Conservation (phyloP, 2,113 vertebrate species). For the Sialia sialis region DNA sequence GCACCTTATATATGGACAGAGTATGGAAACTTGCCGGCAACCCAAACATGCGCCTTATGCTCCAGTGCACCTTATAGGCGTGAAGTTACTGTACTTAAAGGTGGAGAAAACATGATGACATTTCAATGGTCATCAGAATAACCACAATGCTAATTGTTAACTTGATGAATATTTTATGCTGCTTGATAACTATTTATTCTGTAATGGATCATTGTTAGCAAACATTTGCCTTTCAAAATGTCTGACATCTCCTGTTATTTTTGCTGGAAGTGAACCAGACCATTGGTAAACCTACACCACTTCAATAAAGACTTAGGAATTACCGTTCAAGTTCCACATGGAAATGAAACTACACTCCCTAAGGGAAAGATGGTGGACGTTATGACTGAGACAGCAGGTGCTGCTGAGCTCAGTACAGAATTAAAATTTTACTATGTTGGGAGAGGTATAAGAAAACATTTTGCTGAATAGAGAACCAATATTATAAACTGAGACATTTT, state of each 20-base stretch:
- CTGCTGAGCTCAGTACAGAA: not conserved
- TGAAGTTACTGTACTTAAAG: too few relatives aligned
- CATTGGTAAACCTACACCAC: not conserved
- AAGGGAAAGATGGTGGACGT: not conserved
- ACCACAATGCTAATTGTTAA: not conserved
- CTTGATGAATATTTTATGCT: not conserved
- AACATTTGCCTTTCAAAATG: not conserved
- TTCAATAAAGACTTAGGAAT: not conserved
- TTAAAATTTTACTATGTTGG: not conserved
- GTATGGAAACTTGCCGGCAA: too few relatives aligned
- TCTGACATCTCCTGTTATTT: not conserved
- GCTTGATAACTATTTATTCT: not conserved
- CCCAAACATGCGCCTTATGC: too few relatives aligned
- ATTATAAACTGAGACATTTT: conserved; percentile 9
- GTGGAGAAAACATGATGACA: not conserved
- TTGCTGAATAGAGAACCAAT: not conserved
- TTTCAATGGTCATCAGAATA: not conserved
- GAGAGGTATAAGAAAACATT: not conserved
- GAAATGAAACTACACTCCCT: not conserved
- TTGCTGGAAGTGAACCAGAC: not conserved
- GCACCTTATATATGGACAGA: too few relatives aligned
- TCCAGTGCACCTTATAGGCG: too few relatives aligned
- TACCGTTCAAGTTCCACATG: not conserved
- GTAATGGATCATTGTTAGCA: not conserved
- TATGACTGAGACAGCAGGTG: not conserved